A percentile compares a stretch with the other conserved stretches of the same genome.
Conservation (phyloP, 2,113 vertebrate species). For the Callipepla californica region DNA sequence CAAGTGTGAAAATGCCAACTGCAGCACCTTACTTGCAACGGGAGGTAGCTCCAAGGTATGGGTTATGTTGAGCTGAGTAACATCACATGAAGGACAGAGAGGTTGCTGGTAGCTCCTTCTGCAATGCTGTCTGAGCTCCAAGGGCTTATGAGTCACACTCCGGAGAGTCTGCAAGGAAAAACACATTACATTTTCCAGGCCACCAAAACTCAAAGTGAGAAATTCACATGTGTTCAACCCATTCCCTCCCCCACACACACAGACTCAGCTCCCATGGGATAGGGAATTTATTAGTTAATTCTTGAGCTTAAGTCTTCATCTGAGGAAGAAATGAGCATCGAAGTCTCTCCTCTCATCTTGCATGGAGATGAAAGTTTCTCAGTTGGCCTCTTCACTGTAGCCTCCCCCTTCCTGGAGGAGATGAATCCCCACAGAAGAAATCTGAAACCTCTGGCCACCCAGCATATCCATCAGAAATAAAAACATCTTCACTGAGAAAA, state of each 20-base stretch:
- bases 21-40: background rate
- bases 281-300: conserved; percentile 52
- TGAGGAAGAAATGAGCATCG: conserved; percentile 28
- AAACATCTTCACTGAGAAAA: conserved; percentile 58
- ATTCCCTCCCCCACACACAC: background rate
- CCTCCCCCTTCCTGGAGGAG: conserved; percentile 21
- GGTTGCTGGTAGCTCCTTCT: background rate
- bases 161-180: conserved; percentile 39
- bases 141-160: conserved; percentile 55
- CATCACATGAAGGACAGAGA: background rate
- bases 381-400: background rate
- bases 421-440: conserved; percentile 52
- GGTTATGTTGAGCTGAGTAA: background rate
- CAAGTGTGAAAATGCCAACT: background rate
- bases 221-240: background rate
- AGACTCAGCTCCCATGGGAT: background rate
- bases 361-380: conserved; percentile 11
- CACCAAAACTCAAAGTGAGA: conserved; percentile 27
- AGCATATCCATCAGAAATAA: conserved; percentile 43
- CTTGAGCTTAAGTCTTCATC: conserved; percentile 17
- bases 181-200: conserved; percentile 51
- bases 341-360: conserved; percentile 34
- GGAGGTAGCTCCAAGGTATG: background rate
- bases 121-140: background rate
- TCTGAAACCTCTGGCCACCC: conserved; percentile 49